Evolutionary conservation across 2,113 vertebrate genomes (phyloP), one percentile per base, ranked within the genome.

Genomic region (Falcunculus frontatus): DNA sequence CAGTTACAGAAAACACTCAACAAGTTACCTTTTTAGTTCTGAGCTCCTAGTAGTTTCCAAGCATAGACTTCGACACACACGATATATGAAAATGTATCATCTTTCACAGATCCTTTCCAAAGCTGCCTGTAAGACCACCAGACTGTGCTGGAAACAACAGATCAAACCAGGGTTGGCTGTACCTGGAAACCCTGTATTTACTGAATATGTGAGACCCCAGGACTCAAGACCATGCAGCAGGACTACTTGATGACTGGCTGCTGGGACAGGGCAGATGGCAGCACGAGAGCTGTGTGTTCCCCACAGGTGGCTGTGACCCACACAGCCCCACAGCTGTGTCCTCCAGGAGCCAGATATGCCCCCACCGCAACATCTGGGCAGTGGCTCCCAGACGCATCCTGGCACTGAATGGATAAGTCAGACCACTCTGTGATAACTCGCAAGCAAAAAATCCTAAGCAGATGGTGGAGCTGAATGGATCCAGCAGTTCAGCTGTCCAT

Each of bases 191-290:
- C 8, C n/a, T 35, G 22, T 5, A 32, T 59, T 32, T 35, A 16
- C 41, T 13, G 12, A 42, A 6, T 2, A 1, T 2, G 9, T 6
- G 23, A 82, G 50, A 60, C 3, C 55, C 44, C 16, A 0, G 1
- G 41, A 13, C 47, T 29, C 37, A 11, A 11, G 20, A 23, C 20
- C 32, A 16, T 1, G 1, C 10, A 37, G 68, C 59, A 81, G 69
- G 44, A 27, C 3, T 4, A 11, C 60, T 7, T 46, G 63, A 27
- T 1, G 17, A 14, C 47, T 37, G 42, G 63, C 47, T 39, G 37
- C 77, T 63, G 32, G 37, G 30, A 69, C 4, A 7, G 25, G 49
- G 29, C 78, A 76, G 63, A 63, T 21, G 59, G 68, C 79, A 88
- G 69, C 74, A 77, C 2, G 4, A 21, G 68, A 41, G 39, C 46